These are phyloP conservation scores for Ormia ochracea DNA, from an alignment of 2,888 invertebrate genomes.

Conservation along the genomic window DNA sequence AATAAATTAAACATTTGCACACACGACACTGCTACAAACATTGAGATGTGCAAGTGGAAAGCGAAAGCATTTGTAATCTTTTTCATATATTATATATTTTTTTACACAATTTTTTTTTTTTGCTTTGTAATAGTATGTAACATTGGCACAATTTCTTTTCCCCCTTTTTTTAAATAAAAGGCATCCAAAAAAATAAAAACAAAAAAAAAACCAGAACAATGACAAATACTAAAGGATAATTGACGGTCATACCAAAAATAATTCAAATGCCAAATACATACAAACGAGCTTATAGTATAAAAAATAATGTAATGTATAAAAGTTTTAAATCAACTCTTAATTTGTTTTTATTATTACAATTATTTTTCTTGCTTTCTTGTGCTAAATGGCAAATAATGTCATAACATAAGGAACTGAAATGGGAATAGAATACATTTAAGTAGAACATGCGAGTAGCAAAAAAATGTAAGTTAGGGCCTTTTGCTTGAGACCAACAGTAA, in stretches of 20 bases:
- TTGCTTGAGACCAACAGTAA: too few relatives aligned
- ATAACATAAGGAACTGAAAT: slow-evolving; percentile 9
- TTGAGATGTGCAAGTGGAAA: slow-evolving; percentile 17
- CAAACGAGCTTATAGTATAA: neutral
- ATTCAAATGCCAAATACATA: slow-evolving; percentile 39
- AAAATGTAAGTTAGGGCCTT: neutral
- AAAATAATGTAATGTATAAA: too few relatives aligned
- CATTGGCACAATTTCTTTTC: slow-evolving; percentile 51
- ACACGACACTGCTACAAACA: neutral
- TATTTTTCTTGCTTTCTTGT: neutral
- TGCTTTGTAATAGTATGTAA: neutral
- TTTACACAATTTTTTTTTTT: slow-evolving; percentile 23
- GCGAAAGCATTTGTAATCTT: too few relatives aligned
- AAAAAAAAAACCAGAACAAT: slow-evolving; percentile 21
- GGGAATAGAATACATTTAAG: too few relatives aligned
- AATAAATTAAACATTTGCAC: neutral
- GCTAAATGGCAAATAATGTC: slow-evolving; percentile 55
- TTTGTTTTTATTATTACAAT: neutral
- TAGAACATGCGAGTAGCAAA: neutral
- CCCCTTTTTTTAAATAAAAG: neutral
- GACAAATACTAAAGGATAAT: slow-evolving; percentile 70
- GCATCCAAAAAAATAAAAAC: too few relatives aligned
- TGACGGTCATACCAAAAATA: slow-evolving; percentile 71
- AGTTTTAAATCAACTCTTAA: slow-evolving; percentile 43
- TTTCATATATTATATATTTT: too few relatives aligned